These are phyloP conservation scores for Leptoclinus maculatus DNA, from an alignment of 2,797 vertebrate genomes.

Conservation along the genomic window DNA sequence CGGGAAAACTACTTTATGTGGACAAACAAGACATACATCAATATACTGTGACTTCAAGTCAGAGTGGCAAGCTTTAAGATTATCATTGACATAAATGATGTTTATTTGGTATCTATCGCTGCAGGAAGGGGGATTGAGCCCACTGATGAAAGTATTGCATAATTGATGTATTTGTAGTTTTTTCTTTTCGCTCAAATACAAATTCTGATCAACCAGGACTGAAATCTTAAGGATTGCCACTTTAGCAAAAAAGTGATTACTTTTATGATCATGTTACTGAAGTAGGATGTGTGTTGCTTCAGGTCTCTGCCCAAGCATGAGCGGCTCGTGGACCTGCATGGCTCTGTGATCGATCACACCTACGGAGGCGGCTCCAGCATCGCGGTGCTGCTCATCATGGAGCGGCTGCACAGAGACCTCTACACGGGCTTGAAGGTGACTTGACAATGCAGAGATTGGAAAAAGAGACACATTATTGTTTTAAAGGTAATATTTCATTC, in stretches of 20 bases:
- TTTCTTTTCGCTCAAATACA: neutral
- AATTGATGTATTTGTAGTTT: neutral
- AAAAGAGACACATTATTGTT: neutral
- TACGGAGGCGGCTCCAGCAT: conserved; percentile 94
- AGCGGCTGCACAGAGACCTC: conserved; percentile 96
- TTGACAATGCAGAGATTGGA: neutral
- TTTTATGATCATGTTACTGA: neutral
- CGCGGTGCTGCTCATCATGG: conserved; percentile 97
- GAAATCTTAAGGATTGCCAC: neutral
- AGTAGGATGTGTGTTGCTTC: conserved; percentile 8
- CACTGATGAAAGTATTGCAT: neutral
- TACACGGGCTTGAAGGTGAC: conserved; percentile 95
- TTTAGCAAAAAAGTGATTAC: neutral
- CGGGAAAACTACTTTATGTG: neutral
- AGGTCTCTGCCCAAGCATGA: conserved; percentile 95
- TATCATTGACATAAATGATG: neutral
- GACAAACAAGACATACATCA: neutral
- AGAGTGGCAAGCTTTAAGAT: neutral
- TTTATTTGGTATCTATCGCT: neutral
- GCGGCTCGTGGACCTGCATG: conserved; percentile 94
- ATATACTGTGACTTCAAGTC: neutral
- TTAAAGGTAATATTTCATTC: neutral
- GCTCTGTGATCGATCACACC: conserved; percentile 95
- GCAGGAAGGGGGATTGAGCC: neutral
- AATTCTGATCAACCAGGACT: neutral